Evolutionary conservation across 2,888 invertebrate genomes (phyloP).

Genomic region (Omphaloscelis lunosa): DNA sequence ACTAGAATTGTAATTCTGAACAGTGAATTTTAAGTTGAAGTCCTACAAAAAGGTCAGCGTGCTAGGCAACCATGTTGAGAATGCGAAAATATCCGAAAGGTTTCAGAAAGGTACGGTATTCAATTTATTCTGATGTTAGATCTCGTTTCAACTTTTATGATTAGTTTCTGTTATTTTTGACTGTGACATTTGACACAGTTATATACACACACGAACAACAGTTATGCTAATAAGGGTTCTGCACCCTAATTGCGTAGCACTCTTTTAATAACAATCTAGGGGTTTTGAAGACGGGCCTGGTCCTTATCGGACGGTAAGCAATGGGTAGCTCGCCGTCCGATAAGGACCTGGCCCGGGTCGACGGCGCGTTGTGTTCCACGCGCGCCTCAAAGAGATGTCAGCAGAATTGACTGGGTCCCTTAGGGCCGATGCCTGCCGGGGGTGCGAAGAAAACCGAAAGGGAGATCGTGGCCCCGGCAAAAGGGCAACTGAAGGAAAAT

Average conservation of each 20-base stretch:
- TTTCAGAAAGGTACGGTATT: conserved; percentile 8
- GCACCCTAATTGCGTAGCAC: not conserved
- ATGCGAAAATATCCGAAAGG: not conserved
- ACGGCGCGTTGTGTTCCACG: no score
- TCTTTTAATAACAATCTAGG: not conserved
- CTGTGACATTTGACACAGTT: conserved; percentile 13
- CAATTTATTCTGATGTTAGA: conserved; percentile 29
- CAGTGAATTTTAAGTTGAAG: not conserved
- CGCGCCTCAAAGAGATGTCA: no score
- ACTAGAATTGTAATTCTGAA: not conserved
- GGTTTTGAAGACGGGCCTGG: no score
- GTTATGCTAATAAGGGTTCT: not conserved
- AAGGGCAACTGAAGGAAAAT: no score
- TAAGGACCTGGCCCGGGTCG: no score
- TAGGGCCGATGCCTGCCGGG: no score
- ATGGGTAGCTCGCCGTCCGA: no score
- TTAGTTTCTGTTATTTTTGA: conserved; percentile 16
- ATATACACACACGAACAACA: no score
- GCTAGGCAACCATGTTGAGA: conserved; percentile 1
- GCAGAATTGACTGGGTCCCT: no score
- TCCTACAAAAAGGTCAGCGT: not conserved
- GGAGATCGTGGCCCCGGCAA: no score
- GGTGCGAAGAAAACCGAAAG: no score
- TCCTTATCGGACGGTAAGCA: no score
- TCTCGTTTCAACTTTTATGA: conserved; percentile 26